phyloP scores from a whole-genome alignment of 2,113 vertebrate species.

The Fregetta grallaria region DNA sequence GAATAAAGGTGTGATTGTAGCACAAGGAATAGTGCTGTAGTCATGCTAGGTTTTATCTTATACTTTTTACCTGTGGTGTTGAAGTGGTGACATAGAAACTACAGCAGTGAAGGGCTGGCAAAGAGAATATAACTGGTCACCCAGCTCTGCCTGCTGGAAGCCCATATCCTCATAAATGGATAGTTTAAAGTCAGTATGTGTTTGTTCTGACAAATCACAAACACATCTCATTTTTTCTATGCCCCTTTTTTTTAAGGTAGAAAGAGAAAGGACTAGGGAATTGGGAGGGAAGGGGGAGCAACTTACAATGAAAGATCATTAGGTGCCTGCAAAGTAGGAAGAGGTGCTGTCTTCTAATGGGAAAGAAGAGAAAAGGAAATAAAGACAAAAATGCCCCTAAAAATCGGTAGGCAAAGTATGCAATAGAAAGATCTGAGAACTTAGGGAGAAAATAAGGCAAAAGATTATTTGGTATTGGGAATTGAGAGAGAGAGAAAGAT shows the following conservation, averaged over 20 bases:
- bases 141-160: background rate
- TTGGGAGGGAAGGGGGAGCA: background rate
- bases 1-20: background rate
- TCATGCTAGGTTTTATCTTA: background rate
- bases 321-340: background rate
- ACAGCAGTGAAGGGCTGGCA: background rate
- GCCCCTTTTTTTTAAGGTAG: background rate
- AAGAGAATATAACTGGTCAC: background rate
- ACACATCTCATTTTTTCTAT: fast-evolving
- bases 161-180: background rate
- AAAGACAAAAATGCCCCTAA: background rate
- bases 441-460: background rate
- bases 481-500: background rate
- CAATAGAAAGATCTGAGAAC: background rate
- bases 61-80: background rate
- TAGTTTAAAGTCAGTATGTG: background rate
- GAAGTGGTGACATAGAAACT: background rate
- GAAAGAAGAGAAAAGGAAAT: background rate
- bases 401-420: background rate
- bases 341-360: background rate
- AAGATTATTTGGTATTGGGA: background rate
- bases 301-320: background rate
- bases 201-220: background rate
- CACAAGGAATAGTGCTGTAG: background rate
- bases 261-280: background rate